Evolutionary conservation across 2,113 vertebrate species (phyloP), one percentile per base, ranked within the genome.

Genomic region (Caranx ignobilis): DNA sequence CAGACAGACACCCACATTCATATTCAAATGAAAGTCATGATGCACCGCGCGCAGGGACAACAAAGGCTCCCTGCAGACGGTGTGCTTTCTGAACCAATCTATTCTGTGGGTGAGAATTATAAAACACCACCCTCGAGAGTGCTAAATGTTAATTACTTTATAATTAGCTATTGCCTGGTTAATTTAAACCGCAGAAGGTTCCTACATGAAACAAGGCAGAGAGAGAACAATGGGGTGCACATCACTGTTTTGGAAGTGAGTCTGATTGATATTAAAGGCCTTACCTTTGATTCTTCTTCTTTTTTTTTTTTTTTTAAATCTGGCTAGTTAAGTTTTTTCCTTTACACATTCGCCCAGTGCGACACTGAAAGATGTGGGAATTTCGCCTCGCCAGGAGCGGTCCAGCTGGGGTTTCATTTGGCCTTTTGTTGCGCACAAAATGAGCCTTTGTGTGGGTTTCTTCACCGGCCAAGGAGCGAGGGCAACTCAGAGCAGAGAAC

Each of bases 391-490:
- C 71, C 77, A 89, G 89, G 82, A 86, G 82, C 76, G 81, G 88
- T 88, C 92, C 94, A 95, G 94, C 90, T 94, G 92, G 93, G 91
- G 91, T 95, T 94, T 94, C 91, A 92, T 92, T 94, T 87, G 87
- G 89, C 86, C 94, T 89, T 95, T 95, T 95, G 94, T 95, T 95
- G 88, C 88, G 59, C 77, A 88, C 91, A 95, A 95, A 95, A 94
- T 93, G 90, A 92, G 92, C 91, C 94, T 94, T 95, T 95, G 94
- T 95, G 91, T 91, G 81, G 86, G 88, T 92, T 91, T 84, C 87
- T 90, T 82, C 90, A 83, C 82, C 62, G 83, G 88, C 89, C 90
- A 93, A 93, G 91, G 86, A 94, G 90, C 64, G 57, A 92, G 92
- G 92, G 90, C 92, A 93, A 91, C 86, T 88, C 89, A 71, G 90